Base-by-base conservation (phyloP, 2,888 invertebrate genomes). In the Hirtodrosophila duncani region DNA sequence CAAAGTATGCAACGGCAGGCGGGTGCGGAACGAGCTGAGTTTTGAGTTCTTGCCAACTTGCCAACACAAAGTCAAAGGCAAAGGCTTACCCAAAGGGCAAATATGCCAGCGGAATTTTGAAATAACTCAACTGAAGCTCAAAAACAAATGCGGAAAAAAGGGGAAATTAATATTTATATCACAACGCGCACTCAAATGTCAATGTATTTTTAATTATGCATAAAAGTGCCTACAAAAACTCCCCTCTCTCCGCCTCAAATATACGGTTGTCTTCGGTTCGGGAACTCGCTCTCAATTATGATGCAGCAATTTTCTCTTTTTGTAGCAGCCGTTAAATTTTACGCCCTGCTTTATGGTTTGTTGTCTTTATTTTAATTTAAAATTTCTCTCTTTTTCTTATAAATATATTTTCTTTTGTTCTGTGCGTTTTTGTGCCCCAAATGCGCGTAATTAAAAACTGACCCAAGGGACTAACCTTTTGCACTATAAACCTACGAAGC, bases 371-470 rank as follows among this genome's bases (percentile, higher is more conserved):
- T 59, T 52, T 59, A 38, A 59, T 59, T 59, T 59, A 30, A 45
- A 59, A 52, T 52, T 59, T 59, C 17, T 9, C 50, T 20, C 23
- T 14, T 20, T 46, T 39, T 29, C 11, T 17, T 14, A n/a, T n/a
- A n/a, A n/a, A n/a, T n/a, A n/a, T n/a, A n/a, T 27, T 11, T 3
- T 10, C 6, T 10, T n/a, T n/a, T 10, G 14, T 11, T 23, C 7
- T 18, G 11, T 33, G 64, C 17, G 42, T 38, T 46, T 64, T 56
- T 36, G 39, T 55, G 57, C 61, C 55, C 59, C 58, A 60, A 79
- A 69, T 81, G 71, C 67, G 55, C 71, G 81, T 75, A 75, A 81
- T 78, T 78, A 78, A 78, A n/a, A 75, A 81, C 67, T 78, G 81
- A 78, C 78, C 81, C 78, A 71, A 53, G 69, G 67, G 78, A 57